phyloP scores from a whole-genome alignment of 2,888 invertebrate genomes.

The Stenichneumon culpator region DNA sequence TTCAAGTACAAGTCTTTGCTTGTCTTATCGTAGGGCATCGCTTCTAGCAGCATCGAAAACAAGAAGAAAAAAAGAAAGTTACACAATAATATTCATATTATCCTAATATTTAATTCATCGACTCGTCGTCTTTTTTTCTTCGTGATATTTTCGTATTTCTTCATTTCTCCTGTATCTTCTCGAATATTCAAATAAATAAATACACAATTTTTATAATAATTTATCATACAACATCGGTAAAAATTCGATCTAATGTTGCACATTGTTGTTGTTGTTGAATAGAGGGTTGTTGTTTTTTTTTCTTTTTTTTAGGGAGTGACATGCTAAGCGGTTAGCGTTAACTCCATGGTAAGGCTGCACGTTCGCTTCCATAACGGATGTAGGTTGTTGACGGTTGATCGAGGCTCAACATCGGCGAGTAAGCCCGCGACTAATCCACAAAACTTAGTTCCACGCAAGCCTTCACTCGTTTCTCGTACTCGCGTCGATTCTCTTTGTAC shows the following conservation, averaged over 20 bases:
- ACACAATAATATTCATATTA: slow-evolving; percentile 74
- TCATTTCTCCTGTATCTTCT: slow-evolving; percentile 65
- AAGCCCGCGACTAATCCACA: slow-evolving; percentile 91
- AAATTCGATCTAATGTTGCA: slow-evolving; percentile 78
- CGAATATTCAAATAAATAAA: slow-evolving; percentile 83
- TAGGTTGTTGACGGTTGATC: slow-evolving; percentile 75
- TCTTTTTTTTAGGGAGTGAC: slow-evolving; percentile 79
- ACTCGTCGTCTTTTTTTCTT: slow-evolving; percentile 69
- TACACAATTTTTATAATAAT: slow-evolving; percentile 84
- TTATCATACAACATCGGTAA: slow-evolving; percentile 84
- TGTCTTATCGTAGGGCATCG: slow-evolving; percentile 67
- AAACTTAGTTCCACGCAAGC: slow-evolving; percentile 99
- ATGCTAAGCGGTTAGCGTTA: slow-evolving; percentile 81
- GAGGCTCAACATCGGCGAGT: slow-evolving; percentile 73
- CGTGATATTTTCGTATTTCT: slow-evolving; percentile 66
- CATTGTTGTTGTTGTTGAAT: slow-evolving; percentile 69
- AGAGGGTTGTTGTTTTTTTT: slow-evolving; percentile 48
- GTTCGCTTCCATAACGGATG: slow-evolving; percentile 79
- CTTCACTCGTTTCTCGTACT: slow-evolving; percentile 99
- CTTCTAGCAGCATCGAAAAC: slow-evolving; percentile 64
- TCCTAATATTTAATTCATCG: slow-evolving; percentile 73
- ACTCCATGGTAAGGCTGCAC: slow-evolving; percentile 83
- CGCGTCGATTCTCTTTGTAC: slow-evolving; percentile 99
- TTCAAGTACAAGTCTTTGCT: slow-evolving; percentile 75
- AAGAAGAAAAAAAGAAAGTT: slow-evolving; percentile 65